phyloP scores from a whole-genome alignment of 2,888 invertebrate species.

The Sclerodermus sp. region DNA sequence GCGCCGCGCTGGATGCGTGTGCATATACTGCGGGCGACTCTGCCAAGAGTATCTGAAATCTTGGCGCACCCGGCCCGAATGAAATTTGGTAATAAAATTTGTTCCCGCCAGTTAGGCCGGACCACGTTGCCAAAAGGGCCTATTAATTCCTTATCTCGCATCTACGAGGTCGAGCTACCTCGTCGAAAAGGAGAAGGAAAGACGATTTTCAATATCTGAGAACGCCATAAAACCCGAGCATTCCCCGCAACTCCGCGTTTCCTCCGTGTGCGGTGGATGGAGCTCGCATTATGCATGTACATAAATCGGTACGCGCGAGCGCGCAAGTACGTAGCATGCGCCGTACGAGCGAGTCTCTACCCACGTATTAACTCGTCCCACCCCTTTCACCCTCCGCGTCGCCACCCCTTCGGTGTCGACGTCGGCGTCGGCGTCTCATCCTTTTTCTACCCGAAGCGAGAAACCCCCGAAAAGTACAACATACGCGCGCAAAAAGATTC shows the following conservation, averaged over 20 bases:
- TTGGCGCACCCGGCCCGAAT: constrained; percentile 38
- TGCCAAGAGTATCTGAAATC: constrained; percentile 35
- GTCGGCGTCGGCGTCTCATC: too few relatives aligned
- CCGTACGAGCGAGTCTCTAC: not conserved
- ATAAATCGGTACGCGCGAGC: constrained; percentile 24
- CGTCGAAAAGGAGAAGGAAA: not conserved
- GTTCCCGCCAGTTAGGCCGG: constrained; percentile 51
- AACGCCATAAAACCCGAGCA: constrained; percentile 21
- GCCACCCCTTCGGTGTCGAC: too few relatives aligned
- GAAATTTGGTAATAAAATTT: constrained; percentile 57
- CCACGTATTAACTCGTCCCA: constrained; percentile 3
- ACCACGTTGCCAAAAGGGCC: constrained; percentile 51
- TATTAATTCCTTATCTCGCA: constrained; percentile 57
- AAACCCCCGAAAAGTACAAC: too few relatives aligned
- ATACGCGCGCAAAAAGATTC: too few relatives aligned
- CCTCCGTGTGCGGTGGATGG: not conserved
- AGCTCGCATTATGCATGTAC: constrained; percentile 22
- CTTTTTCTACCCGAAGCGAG: too few relatives aligned
- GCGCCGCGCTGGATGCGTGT: too few relatives aligned
- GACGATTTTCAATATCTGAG: constrained; percentile 30
- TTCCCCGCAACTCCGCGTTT: not conserved
- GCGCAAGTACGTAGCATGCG: too few relatives aligned
- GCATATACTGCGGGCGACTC: too few relatives aligned
- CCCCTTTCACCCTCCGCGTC: not conserved
- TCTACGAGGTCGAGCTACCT: constrained; percentile 31